A percentile compares a stretch with the other conserved stretches of the same genome.
phyloP scores from a whole-genome alignment of 2,888 invertebrate genomes.

The Yponomeuta evonymella region DNA sequence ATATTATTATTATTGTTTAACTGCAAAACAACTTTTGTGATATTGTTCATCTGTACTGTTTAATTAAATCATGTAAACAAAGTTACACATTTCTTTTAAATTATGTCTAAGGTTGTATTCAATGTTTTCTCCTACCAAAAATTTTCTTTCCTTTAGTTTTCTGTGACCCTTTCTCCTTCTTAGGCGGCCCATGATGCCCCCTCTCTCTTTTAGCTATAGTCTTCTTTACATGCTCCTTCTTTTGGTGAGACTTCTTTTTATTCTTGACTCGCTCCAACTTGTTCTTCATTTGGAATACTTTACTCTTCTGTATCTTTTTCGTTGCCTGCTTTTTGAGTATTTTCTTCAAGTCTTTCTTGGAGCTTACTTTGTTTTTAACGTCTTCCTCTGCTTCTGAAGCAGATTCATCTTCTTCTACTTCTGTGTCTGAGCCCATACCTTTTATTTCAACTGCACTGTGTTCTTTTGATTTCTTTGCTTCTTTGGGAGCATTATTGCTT shows the following conservation, averaged over 20 bases:
- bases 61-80: constrained; percentile 10
- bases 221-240: constrained; percentile 49
- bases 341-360: constrained; percentile 82
- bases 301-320: constrained; percentile 84
- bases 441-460: constrained; percentile 35
- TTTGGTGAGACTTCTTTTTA: constrained; percentile 78
- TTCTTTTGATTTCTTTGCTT: constrained; percentile 35
- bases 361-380: constrained; percentile 48
- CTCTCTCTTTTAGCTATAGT: constrained; percentile 1
- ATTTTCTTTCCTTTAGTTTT: constrained; percentile 55
- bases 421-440: constrained; percentile 52
- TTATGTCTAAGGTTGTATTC: constrained; percentile 22
- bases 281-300: constrained; percentile 84
- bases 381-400: constrained; percentile 41
- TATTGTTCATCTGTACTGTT: neutral
- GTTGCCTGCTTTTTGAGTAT: constrained; percentile 82
- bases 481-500: constrained; percentile 25
- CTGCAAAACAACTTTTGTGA: neutral
- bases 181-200: constrained; percentile 9
- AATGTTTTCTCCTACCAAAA: constrained; percentile 55
- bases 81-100: neutral
- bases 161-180: constrained; percentile 39
- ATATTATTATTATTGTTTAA: neutral
- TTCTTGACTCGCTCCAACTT: constrained; percentile 82
- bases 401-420: constrained; percentile 35